These are phyloP conservation scores for Clarias macrocephalus DNA, from an alignment of 2,113 vertebrate genomes.

Conservation along the genomic window DNA sequence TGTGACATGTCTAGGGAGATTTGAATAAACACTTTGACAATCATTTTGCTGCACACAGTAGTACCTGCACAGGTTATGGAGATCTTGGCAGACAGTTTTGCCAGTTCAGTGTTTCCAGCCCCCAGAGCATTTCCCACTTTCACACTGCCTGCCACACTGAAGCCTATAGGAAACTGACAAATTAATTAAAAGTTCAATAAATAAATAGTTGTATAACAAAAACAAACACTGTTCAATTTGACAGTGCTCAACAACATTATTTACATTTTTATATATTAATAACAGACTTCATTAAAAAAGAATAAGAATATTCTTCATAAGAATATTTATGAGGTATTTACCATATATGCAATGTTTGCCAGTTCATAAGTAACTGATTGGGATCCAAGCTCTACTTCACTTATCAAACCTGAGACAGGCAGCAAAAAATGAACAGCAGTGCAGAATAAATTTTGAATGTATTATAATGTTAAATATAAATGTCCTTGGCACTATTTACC, in stretches of 20 bases:
- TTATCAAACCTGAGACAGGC: constrained; percentile 77
- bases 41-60: not conserved
- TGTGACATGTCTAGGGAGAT: not conserved
- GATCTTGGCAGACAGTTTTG: constrained; percentile 73
- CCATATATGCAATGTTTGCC: constrained; percentile 79
- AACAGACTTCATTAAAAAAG: not conserved
- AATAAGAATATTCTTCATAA: not conserved
- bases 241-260: not conserved
- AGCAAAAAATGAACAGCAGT: not conserved
- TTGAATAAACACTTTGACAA: not conserved
- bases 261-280: not conserved
- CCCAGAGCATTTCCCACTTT: constrained; percentile 84
- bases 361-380: constrained; percentile 82
- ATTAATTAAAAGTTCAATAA: not conserved
- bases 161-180: constrained; percentile 79
- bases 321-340: constrained; percentile 61
- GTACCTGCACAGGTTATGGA: constrained; percentile 73
- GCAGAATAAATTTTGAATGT: not conserved
- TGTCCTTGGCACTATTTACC: constrained; percentile 63
- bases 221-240: not conserved
- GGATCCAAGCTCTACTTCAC: constrained; percentile 83
- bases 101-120: constrained; percentile 73
- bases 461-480: not conserved
- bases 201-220: not conserved
- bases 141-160: constrained; percentile 78